A percentile compares a stretch with the other conserved stretches of the same genome.
These are phyloP conservation scores for Halcyon malimbica DNA, from an alignment of 2,113 vertebrate genomes.

Conservation along the genomic window DNA sequence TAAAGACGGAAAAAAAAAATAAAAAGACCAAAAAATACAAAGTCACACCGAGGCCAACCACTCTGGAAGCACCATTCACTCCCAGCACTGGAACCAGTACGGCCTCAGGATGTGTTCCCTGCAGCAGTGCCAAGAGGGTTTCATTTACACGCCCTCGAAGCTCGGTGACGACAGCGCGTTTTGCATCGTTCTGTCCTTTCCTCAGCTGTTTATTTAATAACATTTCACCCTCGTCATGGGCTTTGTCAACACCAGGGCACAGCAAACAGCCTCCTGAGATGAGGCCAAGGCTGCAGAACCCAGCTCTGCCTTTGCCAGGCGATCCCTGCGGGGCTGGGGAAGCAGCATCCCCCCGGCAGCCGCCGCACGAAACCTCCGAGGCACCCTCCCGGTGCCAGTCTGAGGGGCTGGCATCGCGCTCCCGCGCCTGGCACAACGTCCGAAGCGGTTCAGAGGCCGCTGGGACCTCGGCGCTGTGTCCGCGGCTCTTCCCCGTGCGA, in stretches of 20 bases:
- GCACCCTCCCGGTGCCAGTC: fast-evolving
- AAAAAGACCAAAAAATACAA: too few relatives aligned
- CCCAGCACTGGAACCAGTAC: background rate
- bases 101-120: background rate
- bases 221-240: background rate
- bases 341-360: background rate
- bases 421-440: fast-evolving
- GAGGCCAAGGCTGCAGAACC: background rate
- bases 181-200: background rate
- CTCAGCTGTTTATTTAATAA: background rate
- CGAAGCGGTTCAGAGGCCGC: background rate
- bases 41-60: background rate
- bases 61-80: background rate
- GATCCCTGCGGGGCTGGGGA: background rate
- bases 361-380: fast-evolving
- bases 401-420: background rate
- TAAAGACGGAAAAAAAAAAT: background rate
- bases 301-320: background rate
- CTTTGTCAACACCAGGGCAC: background rate
- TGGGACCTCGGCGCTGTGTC: background rate
- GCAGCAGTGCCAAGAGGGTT: background rate
- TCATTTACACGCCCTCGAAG: background rate
- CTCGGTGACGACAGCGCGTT: background rate
- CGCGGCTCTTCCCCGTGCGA: fast-evolving
- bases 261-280: background rate